A percentile compares a stretch with the other conserved stretches of the same genome.
Conservation (phyloP, 2,797 vertebrate genomes). For the Silurus lanzhouensis region DNA sequence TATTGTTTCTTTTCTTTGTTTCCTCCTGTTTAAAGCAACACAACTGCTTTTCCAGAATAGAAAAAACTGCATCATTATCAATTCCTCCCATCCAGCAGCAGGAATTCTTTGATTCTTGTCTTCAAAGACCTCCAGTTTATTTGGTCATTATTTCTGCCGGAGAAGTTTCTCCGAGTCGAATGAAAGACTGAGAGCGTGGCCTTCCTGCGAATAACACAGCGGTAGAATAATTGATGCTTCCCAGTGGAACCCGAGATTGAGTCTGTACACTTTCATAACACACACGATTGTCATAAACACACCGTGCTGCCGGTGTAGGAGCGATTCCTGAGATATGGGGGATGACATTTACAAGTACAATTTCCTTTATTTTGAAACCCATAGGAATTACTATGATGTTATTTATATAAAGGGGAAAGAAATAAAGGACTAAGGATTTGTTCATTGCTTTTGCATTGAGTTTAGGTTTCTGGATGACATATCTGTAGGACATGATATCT, state of each 20-base stretch:
- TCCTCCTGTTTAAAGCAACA: slow-evolving; percentile 61
- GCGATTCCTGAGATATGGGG: background rate
- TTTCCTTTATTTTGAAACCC: background rate
- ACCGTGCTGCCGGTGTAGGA: slow-evolving; percentile 15
- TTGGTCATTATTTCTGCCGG: slow-evolving; percentile 66
- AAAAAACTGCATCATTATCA: slow-evolving; percentile 68
- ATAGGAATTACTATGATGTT: background rate
- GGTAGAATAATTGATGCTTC: slow-evolving; percentile 51
- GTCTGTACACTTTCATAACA: slow-evolving; percentile 49
- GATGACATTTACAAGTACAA: background rate
- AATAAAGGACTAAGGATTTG: background rate
- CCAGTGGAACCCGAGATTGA: slow-evolving; percentile 35
- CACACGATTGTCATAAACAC: slow-evolving; percentile 42
- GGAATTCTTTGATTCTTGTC: slow-evolving; percentile 69
- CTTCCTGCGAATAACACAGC: slow-evolving; percentile 37
- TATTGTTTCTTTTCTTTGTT: slow-evolving; percentile 10
- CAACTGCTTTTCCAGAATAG: slow-evolving; percentile 67
- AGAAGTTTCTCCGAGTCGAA: slow-evolving; percentile 64
- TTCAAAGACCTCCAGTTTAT: slow-evolving; percentile 65
- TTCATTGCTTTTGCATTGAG: background rate
- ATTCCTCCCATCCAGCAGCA: slow-evolving; percentile 66
- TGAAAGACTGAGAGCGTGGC: slow-evolving; percentile 55
- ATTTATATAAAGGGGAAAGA: background rate
- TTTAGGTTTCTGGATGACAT: background rate
- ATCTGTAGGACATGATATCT: background rate